Evolutionary conservation across 1,140 invertebrate species (phyloP).

Genomic region (Diachasma alloeum): DNA sequence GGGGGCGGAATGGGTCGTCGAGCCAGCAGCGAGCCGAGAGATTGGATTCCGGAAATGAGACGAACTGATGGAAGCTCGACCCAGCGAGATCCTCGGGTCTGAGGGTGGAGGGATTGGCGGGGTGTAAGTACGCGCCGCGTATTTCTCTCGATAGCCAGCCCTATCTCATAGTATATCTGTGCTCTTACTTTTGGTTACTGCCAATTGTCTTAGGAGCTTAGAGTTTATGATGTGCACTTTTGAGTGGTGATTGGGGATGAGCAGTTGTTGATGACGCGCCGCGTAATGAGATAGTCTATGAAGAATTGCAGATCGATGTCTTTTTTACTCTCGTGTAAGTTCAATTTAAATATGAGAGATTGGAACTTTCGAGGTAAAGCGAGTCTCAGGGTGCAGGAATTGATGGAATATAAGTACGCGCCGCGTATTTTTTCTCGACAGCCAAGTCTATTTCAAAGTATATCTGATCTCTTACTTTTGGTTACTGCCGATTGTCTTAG

Average conservation of each 20-base stretch:
- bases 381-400: background rate
- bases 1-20: conserved; percentile 39
- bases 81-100: background rate
- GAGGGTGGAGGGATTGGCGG: conserved; percentile 18
- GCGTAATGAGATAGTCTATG: no score
- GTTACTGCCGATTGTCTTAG: background rate
- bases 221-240: background rate
- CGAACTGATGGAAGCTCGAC: conserved; percentile 55
- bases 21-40: conserved; percentile 49
- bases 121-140: conserved; percentile 48
- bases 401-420: conserved; percentile 46
- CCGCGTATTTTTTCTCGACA: conserved; percentile 43
- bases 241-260: background rate
- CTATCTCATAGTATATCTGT: conserved; percentile 57
- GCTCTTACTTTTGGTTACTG: conserved; percentile 12
- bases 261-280: conserved; percentile 47
- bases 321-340: no score
- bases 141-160: conserved; percentile 48
- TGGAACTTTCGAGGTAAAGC: no score
- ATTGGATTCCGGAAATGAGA: conserved; percentile 64
- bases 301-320: no score
- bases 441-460: conserved; percentile 52
- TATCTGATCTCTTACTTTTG: conserved; percentile 44
- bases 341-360: no score
- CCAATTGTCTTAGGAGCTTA: background rate